A percentile compares a stretch with the other conserved stretches of the same genome.
phyloP scores from a whole-genome alignment of 2,888 invertebrate species.

The Hyposoter dolosus region DNA sequence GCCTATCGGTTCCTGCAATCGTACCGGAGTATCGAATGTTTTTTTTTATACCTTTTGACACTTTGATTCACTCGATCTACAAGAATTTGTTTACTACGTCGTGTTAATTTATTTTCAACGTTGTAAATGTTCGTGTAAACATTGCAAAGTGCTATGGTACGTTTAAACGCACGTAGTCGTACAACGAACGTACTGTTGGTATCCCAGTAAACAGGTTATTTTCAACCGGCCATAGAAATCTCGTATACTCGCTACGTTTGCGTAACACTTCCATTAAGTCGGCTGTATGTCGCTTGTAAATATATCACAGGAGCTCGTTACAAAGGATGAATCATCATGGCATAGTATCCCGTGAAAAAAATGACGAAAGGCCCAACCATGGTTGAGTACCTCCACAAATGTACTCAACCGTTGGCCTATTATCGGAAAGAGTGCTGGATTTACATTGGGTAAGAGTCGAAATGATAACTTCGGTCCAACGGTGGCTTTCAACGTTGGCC shows the following conservation, averaged over 20 bases:
- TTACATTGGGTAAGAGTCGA: too few relatives aligned
- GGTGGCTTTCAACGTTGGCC: too few relatives aligned
- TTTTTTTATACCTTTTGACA: not conserved
- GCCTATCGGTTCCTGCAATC: conserved; percentile 32
- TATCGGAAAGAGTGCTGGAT: too few relatives aligned
- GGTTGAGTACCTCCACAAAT: too few relatives aligned
- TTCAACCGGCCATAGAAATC: conserved; percentile 30
- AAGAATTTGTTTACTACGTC: conserved; percentile 21
- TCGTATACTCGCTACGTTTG: conserved; percentile 42
- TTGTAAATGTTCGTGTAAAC: not conserved
- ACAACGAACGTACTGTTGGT: not conserved
- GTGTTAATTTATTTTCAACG: not conserved
- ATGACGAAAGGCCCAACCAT: too few relatives aligned
- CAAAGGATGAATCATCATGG: not conserved
- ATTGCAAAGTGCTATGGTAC: not conserved
- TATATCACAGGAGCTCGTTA: conserved; percentile 19
- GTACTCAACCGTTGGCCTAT: too few relatives aligned
- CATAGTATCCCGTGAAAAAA: too few relatives aligned
- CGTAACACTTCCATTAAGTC: conserved; percentile 38
- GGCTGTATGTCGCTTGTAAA: not conserved
- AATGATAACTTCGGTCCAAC: too few relatives aligned
- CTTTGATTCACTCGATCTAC: conserved; percentile 18
- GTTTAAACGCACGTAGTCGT: not conserved
- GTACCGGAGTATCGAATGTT: not conserved
- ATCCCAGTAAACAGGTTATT: conserved; percentile 28